Conservation (phyloP, 2,797 vertebrate genomes). For the Squalus acanthias region DNA sequence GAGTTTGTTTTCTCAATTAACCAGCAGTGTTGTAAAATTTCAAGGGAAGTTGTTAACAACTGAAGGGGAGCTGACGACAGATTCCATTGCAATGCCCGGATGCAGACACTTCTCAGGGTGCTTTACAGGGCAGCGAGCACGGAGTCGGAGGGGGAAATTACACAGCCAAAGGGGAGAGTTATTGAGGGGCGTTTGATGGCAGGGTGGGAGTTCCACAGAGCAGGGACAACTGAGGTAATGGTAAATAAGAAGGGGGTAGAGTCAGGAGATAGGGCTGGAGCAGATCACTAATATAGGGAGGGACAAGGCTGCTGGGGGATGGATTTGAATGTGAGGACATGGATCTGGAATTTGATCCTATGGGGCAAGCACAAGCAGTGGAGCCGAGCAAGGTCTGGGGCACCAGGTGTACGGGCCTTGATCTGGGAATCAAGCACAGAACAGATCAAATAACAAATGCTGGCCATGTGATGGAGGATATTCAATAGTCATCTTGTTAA, state of each 20-base stretch:
- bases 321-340: not conserved
- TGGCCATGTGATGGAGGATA: not conserved
- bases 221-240: not conserved
- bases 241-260: not conserved
- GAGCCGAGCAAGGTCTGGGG: not conserved
- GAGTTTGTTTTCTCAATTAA: not conserved
- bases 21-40: not conserved
- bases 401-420: not conserved
- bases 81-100: not conserved
- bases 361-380: not conserved
- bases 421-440: not conserved
- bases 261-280: not conserved
- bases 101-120: not conserved
- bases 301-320: not conserved
- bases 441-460: not conserved
- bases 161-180: not conserved
- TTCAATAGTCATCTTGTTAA: not conserved
- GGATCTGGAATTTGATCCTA: not conserved
- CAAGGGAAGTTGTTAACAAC: not conserved
- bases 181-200: not conserved
- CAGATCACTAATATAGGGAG: not conserved
- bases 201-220: not conserved
- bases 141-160: too few species aligned
- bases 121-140: not conserved
- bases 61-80: not conserved